Evolutionary conservation across 2,113 vertebrate genomes (phyloP).

Genomic region (Stegastes partitus): DNA sequence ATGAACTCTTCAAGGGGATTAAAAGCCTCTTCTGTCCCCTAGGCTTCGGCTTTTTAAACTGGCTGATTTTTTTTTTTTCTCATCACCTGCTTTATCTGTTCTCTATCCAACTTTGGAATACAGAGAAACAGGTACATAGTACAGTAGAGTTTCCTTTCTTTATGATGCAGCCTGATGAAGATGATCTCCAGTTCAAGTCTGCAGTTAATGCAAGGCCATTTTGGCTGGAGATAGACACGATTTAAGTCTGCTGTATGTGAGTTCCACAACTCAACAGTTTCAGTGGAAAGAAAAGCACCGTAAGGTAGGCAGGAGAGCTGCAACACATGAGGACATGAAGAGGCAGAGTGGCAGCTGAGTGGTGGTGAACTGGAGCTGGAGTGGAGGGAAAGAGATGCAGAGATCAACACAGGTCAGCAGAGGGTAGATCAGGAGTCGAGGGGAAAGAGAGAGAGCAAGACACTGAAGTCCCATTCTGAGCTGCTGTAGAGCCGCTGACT

Average conservation of each 20-base stretch:
- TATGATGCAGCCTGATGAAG: not conserved
- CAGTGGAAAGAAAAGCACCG: conserved; percentile 22
- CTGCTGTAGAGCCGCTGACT: not conserved
- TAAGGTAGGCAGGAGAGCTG: conserved; percentile 29
- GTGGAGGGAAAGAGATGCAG: conserved; percentile 44
- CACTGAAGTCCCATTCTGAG: conserved; percentile 30
- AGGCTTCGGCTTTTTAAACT: conserved; percentile 55
- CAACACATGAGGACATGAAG: conserved; percentile 35
- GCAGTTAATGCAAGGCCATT: not conserved
- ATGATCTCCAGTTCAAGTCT: not conserved
- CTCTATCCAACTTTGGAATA: not conserved
- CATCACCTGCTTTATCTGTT: conserved; percentile 7
- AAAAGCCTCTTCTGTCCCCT: conserved; percentile 74
- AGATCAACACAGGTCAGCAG: conserved; percentile 39
- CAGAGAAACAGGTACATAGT: not conserved
- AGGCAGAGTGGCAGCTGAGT: conserved; percentile 64
- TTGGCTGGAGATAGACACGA: not conserved
- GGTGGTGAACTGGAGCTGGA: conserved; percentile 51
- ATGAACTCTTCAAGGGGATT: conserved; percentile 84
- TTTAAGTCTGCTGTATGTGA: not conserved
- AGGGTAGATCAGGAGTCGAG: conserved; percentile 11
- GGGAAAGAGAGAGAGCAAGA: conserved; percentile 31
- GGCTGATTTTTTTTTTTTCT: not conserved
- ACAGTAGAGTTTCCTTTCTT: not conserved
- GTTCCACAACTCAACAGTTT: conserved; percentile 22